A percentile compares a stretch with the other conserved stretches of the same genome.
phyloP scores from a whole-genome alignment of 2,113 vertebrate species.

The Corydoras maculifer region DNA sequence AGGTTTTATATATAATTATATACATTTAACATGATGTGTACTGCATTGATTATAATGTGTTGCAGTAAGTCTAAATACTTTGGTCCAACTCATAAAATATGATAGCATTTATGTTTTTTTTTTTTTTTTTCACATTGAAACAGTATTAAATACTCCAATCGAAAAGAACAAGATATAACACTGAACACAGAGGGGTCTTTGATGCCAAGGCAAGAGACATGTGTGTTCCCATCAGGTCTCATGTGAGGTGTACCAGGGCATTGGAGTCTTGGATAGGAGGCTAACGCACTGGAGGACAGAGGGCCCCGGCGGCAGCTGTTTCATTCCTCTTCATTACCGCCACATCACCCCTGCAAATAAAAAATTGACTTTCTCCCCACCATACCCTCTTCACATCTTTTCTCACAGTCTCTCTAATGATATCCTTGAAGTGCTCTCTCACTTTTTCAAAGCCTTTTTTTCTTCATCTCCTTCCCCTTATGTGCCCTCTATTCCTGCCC shows the following conservation, averaged over 20 bases:
- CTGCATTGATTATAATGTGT: no score
- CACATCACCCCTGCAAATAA: constrained; percentile 41
- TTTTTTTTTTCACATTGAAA: background rate
- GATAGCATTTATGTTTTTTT: no score
- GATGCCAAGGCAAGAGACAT: constrained; percentile 40
- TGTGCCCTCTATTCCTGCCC: constrained; percentile 8
- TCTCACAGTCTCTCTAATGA: constrained; percentile 18
- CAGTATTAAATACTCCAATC: constrained; percentile 8
- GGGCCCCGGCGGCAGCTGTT: constrained; percentile 31
- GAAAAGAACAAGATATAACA: background rate
- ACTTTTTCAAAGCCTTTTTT: constrained; percentile 8
- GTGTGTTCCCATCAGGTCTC: constrained; percentile 48
- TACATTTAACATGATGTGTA: no score
- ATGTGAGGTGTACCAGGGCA: constrained; percentile 20
- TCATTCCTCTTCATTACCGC: constrained; percentile 45
- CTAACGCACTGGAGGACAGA: constrained; percentile 33
- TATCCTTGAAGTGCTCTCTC: constrained; percentile 15
- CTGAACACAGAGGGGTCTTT: constrained; percentile 20
- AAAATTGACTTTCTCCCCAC: constrained; percentile 34
- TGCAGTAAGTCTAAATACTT: no score
- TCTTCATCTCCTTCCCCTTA: background rate
- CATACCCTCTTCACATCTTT: background rate
- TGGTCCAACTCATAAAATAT: no score
- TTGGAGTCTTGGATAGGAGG: constrained; percentile 27
- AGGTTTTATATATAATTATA: no score